Evolutionary conservation across 1,140 invertebrate species (phyloP), one percentile per base, ranked within the genome.

Genomic region (Agraylea sexmaculata): DNA sequence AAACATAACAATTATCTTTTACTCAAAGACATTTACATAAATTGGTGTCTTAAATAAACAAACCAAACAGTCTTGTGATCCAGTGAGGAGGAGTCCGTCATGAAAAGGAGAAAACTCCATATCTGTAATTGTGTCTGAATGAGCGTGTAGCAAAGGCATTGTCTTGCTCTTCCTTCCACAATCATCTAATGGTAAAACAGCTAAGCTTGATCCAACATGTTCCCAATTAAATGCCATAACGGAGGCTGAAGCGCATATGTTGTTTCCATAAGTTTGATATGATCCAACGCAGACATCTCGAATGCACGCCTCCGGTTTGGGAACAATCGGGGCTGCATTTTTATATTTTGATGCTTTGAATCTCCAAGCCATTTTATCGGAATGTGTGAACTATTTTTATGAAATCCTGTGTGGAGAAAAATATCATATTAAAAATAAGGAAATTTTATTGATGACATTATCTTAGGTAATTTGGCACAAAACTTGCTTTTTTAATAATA

Each of bases 321-420:
- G 87, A 48, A 90, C 80, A 56, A 91, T 89, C 17, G 89, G 87
- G 46, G 86, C 80, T 42, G 89, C 86, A 84, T 95, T 94, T 75
- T 93, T 93, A 62, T 90, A 95, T 60, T 95, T 94, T 38, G 89
- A 93, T 57, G 86, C 85, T 74, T 94, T 94, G 66, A 94, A 93
- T 66, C 87, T 73, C 87, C 87, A 93, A 64, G 86, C 85, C 85
- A 88, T 89, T 51, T 59, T 76, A 54, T 55, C 41, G 12, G 35
- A 12, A 27, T 13, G 20, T 31, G 2, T 16, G 8, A 32, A 32
- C 13, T 13, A 5, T 18, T n/a, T n/a, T n/a, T n/a, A n/a, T n/a
- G n/a, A n/a, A n/a, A n/a, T n/a, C n/a, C n/a, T n/a, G n/a, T n/a
- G n/a, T n/a, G n/a, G n/a, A n/a, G n/a, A n/a, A n/a, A n/a, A n/a